Evolutionary conservation across 2,888 invertebrate genomes (phyloP).

Genomic region (Loripinus fragilis): DNA sequence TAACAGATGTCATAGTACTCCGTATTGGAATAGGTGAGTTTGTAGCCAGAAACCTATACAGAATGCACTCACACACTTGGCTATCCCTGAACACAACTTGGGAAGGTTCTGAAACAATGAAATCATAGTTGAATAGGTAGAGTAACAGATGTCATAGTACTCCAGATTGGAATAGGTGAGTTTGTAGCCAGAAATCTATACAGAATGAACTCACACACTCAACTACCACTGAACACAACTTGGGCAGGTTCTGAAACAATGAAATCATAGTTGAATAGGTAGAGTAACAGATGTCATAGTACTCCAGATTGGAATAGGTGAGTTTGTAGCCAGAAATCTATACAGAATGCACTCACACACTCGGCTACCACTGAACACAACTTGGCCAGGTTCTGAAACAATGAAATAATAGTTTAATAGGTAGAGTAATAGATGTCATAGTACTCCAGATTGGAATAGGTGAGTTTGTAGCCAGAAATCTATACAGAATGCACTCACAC

Average conservation of each 20-base stretch:
- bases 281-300: constrained; percentile 94
- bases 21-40: constrained; percentile 85
- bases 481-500: constrained; percentile 93
- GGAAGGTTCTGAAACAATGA: constrained; percentile 89
- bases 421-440: constrained; percentile 95
- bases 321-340: constrained; percentile 92
- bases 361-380: constrained; percentile 94
- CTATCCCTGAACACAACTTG: constrained; percentile 92
- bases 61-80: constrained; percentile 94
- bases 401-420: constrained; percentile 98
- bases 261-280: constrained; percentile 97
- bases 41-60: constrained; percentile 94
- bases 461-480: constrained; percentile 91
- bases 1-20: constrained; percentile 95
- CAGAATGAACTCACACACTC: constrained; percentile 95
- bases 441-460: constrained; percentile 88
- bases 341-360: constrained; percentile 93
- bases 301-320: constrained; percentile 88
- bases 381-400: constrained; percentile 88
- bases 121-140: constrained; percentile 97
- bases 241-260: constrained; percentile 89
- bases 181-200: constrained; percentile 93
- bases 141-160: constrained; percentile 95
- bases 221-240: constrained; percentile 93
- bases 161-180: constrained; percentile 86